Evolutionary conservation across 2,888 invertebrate genomes (phyloP).

Genomic region (Argyresthia goedartella): DNA sequence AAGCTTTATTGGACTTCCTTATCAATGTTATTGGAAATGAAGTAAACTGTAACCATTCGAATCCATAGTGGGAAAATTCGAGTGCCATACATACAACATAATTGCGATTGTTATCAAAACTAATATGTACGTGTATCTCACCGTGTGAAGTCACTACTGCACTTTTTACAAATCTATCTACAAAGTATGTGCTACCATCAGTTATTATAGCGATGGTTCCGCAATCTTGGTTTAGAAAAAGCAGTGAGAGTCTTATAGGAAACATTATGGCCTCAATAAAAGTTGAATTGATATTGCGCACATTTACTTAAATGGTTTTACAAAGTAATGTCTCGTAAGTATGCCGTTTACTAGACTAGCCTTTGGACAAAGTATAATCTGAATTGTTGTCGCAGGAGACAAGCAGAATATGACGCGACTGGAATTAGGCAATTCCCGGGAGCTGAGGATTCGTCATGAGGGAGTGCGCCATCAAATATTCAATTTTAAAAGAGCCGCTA

Average conservation of each 20-base stretch:
- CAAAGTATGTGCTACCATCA: not conserved
- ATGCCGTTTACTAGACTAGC: too few species aligned
- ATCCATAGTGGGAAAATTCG: slow-evolving; percentile 57
- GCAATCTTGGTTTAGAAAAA: slow-evolving; percentile 2
- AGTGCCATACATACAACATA: slow-evolving; percentile 36
- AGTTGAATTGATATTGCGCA: not conserved
- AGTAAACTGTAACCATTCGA: slow-evolving; percentile 66
- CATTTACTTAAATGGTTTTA: too few species aligned
- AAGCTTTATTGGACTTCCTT: slow-evolving; percentile 64
- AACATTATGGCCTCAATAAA: not conserved
- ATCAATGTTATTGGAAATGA: slow-evolving; percentile 67
- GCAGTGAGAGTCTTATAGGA: slow-evolving; percentile 1
- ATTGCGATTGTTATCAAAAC: slow-evolving; percentile 29
- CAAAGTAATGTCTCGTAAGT: too few species aligned
- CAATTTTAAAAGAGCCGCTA: slow-evolving; percentile 71
- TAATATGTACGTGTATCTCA: slow-evolving; percentile 6
- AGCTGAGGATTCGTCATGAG: slow-evolving; percentile 61
- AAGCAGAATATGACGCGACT: slow-evolving; percentile 60
- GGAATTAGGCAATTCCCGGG: slow-evolving; percentile 44
- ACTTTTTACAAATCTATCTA: not conserved
- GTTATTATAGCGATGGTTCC: not conserved
- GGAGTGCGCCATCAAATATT: slow-evolving; percentile 69
- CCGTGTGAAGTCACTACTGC: slow-evolving; percentile 7
- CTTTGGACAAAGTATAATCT: too few species aligned
- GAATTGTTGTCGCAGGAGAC: slow-evolving; percentile 21